A percentile compares a stretch with the other conserved stretches of the same genome.
phyloP scores from a whole-genome alignment of 2,888 invertebrate species.

The Endomychus coccineus region DNA sequence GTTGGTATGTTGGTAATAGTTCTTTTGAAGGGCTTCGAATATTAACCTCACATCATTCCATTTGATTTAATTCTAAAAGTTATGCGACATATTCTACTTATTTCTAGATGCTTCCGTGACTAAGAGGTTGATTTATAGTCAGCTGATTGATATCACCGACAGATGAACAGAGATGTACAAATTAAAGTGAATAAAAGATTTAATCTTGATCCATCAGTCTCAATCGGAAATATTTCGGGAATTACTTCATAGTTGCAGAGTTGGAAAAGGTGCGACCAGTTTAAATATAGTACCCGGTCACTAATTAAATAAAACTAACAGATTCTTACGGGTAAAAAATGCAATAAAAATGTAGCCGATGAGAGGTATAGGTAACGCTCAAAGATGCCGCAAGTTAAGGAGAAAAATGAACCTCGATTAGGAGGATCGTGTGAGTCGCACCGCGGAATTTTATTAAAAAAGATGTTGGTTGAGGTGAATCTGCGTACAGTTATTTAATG shows the following conservation, averaged over 20 bases:
- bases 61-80: no score
- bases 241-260: conserved; percentile 5
- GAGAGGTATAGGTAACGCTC: conserved; percentile 15
- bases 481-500: conserved; percentile 7
- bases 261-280: conserved; percentile 11
- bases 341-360: conserved; percentile 22
- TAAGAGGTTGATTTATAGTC: no score
- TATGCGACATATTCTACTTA: no score
- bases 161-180: no score
- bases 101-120: no score
- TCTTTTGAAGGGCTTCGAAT: no score
- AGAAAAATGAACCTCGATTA: conserved; percentile 23
- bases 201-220: conserved; percentile 14
- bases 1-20: no score
- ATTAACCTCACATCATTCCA: no score
- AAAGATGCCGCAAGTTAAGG: conserved; percentile 20
- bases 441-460: conserved; percentile 21
- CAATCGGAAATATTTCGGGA: conserved; percentile 14
- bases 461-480: conserved; percentile 20
- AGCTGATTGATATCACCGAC: no score
- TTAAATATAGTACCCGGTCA: conserved; percentile 18
- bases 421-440: conserved; percentile 18
- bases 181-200: no score
- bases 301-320: conserved; percentile 24
- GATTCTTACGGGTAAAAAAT: conserved; percentile 21